Base-by-base conservation (phyloP, 1,140 invertebrate species). In the Aphidius gifuensis region DNA sequence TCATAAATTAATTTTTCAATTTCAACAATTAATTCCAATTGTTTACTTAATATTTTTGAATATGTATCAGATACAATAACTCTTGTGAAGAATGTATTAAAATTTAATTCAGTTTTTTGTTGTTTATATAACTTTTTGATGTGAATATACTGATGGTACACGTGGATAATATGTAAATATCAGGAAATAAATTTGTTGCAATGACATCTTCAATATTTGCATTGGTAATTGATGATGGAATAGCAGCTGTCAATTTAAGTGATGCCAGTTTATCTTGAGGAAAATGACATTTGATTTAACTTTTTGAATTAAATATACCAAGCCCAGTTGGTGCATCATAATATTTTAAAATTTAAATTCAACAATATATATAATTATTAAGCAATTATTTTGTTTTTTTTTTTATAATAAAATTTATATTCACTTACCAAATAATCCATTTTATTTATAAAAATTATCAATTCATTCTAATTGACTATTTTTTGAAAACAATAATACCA, bases 381-480 rank as follows among this genome's bases (percentile, higher is more conserved):
- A n/a, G n/a, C n/a, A n/a, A n/a, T n/a, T n/a, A n/a, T n/a, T n/a
- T 39, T 8, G 62, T 6, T 46, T 16, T 51, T 48, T 55, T 9
- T 62, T 46, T 38, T 58, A 44, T 48, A 56, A 49, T 48, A 54
- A 49, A n/a, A n/a, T n/a, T n/a, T n/a, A 48, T 42, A 50, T 50
- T 38, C 51, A 71, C 71, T 67, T 74, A 89, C 88, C 89, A 60
- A 98, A 80, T 77, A 97, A 98, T 66, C 92, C 91, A 83, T 98
- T 98, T 77, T 97, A 94, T 74, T 89, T 92, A 72, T 91, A 97
- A 80, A 97, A 98, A 67, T 87, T 90, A 66, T 91, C 87, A 1
- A 97, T 90, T 93, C 94, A 98, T 70, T 97, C 91, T 73, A 83
- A 88, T 79, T 95, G 90, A 68, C 68, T 89, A 77, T 90, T 92